Percentiles rank a stretch among this genome's conserved stretches.
Evolutionary conservation across 2,797 vertebrate genomes (phyloP).

Genomic region (Betta splendens): DNA sequence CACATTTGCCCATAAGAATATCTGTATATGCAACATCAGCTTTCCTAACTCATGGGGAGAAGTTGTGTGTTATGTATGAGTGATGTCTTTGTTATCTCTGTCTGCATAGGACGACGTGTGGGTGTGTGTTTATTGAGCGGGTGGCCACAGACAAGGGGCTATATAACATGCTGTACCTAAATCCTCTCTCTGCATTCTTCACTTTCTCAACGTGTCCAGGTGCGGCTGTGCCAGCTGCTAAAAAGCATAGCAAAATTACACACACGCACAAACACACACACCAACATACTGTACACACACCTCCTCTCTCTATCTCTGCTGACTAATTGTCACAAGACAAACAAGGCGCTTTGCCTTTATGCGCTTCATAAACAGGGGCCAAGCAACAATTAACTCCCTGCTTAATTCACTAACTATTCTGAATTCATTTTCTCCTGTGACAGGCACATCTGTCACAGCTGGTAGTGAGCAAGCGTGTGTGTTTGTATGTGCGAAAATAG

Average conservation of each 20-base stretch:
- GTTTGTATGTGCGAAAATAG: constrained; percentile 7
- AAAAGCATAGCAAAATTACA: constrained; percentile 71
- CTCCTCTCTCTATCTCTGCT: constrained; percentile 60
- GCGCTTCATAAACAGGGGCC: constrained; percentile 83
- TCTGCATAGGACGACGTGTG: constrained; percentile 4
- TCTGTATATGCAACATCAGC: constrained; percentile 51
- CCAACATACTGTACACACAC: constrained; percentile 29
- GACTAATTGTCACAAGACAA: constrained; percentile 86
- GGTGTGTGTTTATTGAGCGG: constrained; percentile 4
- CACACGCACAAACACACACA: constrained; percentile 40
- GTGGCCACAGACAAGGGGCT: constrained; percentile 15
- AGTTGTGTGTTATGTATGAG: constrained; percentile 30
- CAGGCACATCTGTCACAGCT: constrained; percentile 84
- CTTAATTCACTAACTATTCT: constrained; percentile 88
- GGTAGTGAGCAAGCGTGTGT: constrained; percentile 42
- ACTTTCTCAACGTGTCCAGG: constrained; percentile 75
- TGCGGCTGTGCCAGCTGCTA: constrained; percentile 83
- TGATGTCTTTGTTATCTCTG: constrained; percentile 55
- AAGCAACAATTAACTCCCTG: constrained; percentile 86
- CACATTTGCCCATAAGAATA: constrained; percentile 42
- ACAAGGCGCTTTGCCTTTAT: constrained; percentile 81
- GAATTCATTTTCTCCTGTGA: constrained; percentile 85
- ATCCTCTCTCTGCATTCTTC: constrained; percentile 22
- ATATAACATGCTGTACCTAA: constrained; percentile 28
- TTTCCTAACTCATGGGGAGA: constrained; percentile 41